Conservation (phyloP, 1,140 invertebrate genomes). For the Epicauta chinensis region DNA sequence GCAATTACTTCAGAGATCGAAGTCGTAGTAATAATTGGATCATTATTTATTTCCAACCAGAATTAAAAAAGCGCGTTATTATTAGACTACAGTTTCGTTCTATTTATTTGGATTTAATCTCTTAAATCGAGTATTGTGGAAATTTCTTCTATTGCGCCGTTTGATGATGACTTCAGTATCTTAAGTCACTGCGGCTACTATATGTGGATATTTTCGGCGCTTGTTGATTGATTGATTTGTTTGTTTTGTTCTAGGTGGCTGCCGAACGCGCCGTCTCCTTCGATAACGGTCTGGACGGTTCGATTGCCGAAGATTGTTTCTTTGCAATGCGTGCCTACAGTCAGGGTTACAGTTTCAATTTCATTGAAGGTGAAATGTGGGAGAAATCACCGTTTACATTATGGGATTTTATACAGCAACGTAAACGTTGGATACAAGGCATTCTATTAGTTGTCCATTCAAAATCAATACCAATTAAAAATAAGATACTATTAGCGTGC, state of each 20-base stretch:
- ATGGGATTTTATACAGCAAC: constrained; percentile 91
- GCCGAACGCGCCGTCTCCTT: constrained; percentile 89
- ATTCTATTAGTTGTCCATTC: constrained; percentile 93
- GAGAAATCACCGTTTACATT: constrained; percentile 95
- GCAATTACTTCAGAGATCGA: too few species aligned
- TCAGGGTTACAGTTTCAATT: constrained; percentile 83
- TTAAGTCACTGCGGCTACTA: too few species aligned
- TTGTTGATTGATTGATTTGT: not conserved
- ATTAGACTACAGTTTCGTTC: too few species aligned
- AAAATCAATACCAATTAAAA: constrained; percentile 69
- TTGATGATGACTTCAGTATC: too few species aligned
- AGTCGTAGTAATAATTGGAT: too few species aligned
- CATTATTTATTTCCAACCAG: too few species aligned
- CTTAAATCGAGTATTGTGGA: too few species aligned
- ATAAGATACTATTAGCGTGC: constrained; percentile 79
- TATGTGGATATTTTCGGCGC: too few species aligned
- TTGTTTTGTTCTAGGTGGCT: constrained; percentile 58
- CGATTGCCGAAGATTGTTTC: constrained; percentile 95
- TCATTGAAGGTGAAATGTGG: constrained; percentile 96
- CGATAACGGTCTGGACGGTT: constrained; percentile 92
- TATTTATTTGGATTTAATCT: too few species aligned
- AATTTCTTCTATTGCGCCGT: too few species aligned
- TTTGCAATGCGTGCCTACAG: constrained; percentile 91
- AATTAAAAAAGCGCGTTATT: too few species aligned
- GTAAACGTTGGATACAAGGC: constrained; percentile 95